Base-by-base conservation (phyloP, 2,888 invertebrate genomes). In the Onchidella celtica region DNA sequence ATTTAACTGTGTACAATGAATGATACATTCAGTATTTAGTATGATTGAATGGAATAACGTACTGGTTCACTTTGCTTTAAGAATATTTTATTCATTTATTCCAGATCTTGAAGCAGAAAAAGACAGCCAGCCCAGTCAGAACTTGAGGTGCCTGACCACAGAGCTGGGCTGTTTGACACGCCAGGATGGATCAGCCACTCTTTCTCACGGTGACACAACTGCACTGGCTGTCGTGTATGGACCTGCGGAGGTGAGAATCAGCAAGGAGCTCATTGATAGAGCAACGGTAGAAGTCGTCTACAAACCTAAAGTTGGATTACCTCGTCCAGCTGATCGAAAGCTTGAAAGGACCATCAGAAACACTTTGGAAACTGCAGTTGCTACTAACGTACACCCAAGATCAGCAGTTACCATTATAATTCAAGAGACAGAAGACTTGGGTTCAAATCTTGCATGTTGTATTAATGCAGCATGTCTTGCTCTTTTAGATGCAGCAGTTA, bases 391-490 rank as follows among this genome's bases (percentile, higher is more conserved):
- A 57, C 96, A 97, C 94, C 98, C 98, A 3, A 95, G 97, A 72
- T 95, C 97, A 0, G 95, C 96, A 36, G 95, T 98, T 87, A 95
- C 95, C 0, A 94, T 98, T 61, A 96, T 96, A 77, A 93, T 98
- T 77, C 98, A 98, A 92, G 98, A 98, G 94, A 93, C 98, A 90
- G 97, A 98, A 91, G 96, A 97, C 93, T 84, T 86, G 70, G 92
- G 92, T 3, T 91, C 91, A 6, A 86, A 97, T 1, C 94, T 97
- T 76, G 95, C 97, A 0, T 96, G 97, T 92, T 95, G 96, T 21
- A 94, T 98, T 47, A 98, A 98, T 94, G 96, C 97, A 34, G 95
- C 95, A 0, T 97, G 97, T 92, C 94, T 97, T 81, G 97, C 97
- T 0, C 94, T 97, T 40, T 94, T 98, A 0, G 96, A 97, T 93